A percentile compares a stretch with the other conserved stretches of the same genome.
phyloP scores from a whole-genome alignment of 2,888 invertebrate genomes.

The Lasioglossum leucozonium region DNA sequence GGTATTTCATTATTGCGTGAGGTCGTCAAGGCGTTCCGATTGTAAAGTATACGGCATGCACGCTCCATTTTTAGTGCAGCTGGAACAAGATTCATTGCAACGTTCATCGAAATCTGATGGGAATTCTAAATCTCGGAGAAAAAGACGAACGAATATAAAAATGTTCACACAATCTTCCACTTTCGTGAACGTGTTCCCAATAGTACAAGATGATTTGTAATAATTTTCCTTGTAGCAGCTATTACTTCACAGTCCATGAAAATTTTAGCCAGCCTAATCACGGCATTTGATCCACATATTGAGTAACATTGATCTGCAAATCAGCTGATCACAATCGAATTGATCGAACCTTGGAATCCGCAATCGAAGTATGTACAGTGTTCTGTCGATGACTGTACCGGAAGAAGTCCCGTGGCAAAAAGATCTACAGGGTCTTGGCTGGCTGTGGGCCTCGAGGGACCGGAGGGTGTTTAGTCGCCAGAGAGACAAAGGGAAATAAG shows the following conservation, averaged over 20 bases:
- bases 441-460: constrained; percentile 59
- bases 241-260: not conserved
- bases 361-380: not conserved
- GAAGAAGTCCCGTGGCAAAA: constrained; percentile 73
- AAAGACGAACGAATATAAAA: not conserved
- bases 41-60: not conserved
- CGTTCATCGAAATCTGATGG: not conserved
- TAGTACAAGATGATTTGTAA: not conserved
- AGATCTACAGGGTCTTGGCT: constrained; percentile 68
- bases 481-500: constrained; percentile 75
- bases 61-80: constrained; percentile 7
- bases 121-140: not conserved
- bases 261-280: not conserved
- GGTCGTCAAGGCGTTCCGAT: constrained; percentile 1
- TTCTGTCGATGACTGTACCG: constrained; percentile 75
- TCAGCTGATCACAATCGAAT: not conserved
- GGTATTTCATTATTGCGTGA: constrained; percentile 23
- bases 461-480: constrained; percentile 70
- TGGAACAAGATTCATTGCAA: not conserved
- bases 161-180: not conserved
- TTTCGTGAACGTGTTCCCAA: not conserved
- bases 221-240: not conserved
- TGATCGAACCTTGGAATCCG: constrained; percentile 1
- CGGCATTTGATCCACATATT: not conserved
- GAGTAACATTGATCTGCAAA: not conserved